A percentile compares a stretch with the other conserved stretches of the same genome.
Evolutionary conservation across 2,888 invertebrate species (phyloP).

Genomic region (Drosophila melanocephala): DNA sequence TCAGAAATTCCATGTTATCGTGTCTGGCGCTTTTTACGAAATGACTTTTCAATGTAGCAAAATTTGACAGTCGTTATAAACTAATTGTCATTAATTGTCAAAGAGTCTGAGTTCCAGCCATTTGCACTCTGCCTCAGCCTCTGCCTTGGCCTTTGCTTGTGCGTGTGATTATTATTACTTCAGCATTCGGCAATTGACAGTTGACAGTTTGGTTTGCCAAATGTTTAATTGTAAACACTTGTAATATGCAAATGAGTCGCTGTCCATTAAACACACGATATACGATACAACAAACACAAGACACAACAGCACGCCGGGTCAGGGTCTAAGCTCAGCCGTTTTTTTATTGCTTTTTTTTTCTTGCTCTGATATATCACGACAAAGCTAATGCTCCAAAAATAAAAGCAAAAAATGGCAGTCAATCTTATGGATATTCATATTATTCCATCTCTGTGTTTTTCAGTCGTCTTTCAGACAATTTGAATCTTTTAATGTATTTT

Average conservation of each 20-base stretch:
- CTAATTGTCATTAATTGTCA: constrained; percentile 78
- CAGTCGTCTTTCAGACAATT: constrained; percentile 21
- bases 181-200: constrained; percentile 45
- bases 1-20: constrained; percentile 26
- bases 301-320: constrained; percentile 42
- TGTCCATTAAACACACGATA: constrained; percentile 10
- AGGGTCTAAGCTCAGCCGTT: constrained; percentile 40
- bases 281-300: constrained; percentile 14
- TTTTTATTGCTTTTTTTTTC: background rate
- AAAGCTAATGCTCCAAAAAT: constrained; percentile 20
- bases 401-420: background rate
- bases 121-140: background rate
- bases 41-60: constrained; percentile 67
- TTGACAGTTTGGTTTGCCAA: constrained; percentile 40
- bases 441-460: constrained; percentile 6
- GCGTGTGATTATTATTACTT: constrained; percentile 45
- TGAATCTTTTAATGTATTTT: constrained; percentile 27
- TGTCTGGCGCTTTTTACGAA: constrained; percentile 34
- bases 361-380: constrained; percentile 65
- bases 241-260: constrained; percentile 75
- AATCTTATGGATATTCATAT: constrained; percentile 68
- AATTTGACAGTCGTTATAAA: constrained; percentile 46
- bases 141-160: constrained; percentile 15
- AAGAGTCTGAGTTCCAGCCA: constrained; percentile 3
- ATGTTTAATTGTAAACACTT: constrained; percentile 78